Evolutionary conservation across 2,113 vertebrate species (phyloP), one percentile per base, ranked within the genome.

Genomic region (Thymallus thymallus): DNA sequence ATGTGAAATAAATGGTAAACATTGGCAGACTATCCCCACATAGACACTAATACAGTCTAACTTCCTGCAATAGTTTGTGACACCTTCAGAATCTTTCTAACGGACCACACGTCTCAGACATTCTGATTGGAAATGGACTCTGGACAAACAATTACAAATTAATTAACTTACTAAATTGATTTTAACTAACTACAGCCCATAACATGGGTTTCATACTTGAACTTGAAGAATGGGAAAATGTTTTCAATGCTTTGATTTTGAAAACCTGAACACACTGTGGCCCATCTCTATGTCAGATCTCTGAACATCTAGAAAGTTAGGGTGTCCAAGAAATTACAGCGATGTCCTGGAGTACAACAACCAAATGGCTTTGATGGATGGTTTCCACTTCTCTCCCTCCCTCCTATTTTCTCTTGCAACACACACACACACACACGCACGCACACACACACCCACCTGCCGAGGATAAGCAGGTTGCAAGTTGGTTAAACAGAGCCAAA

Each of bases 401-500:
- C 24, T 29, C 24, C 23, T 20, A 29, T 51, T 35, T 14, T 70
- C 16, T 45, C 35, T 35, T n/a, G n/a, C n/a, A 74, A 69, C 67
- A 70, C 71, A 67, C 83, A 72, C 72, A 63, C 67, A 69, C 35
- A 72, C 70, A 63, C 70, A 79, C 66, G 29, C 23, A 69, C 72
- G 70, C 80, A 82, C n/a, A 75, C 32, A 68, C 76, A 79, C 76
- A 79, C 82, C 72, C 63, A 69, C 84, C 76, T 81, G 77, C 76
- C 78, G 78, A 81, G 56, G 79, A 80, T 74, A 26, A 77, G n/a
- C 48, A 51, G 12, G 48, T 51, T 51, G 76, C 69, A 6, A 29
- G 79, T 85, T 83, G 64, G 71, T 70, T 85, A 69, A 75, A 84
- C 81, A 80, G 82, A 86, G 83, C 76, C 77, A 2, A 55, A 24